Base-by-base conservation (phyloP, 2,797 vertebrate genomes). In the Pseudochaenichthys georgianus region DNA sequence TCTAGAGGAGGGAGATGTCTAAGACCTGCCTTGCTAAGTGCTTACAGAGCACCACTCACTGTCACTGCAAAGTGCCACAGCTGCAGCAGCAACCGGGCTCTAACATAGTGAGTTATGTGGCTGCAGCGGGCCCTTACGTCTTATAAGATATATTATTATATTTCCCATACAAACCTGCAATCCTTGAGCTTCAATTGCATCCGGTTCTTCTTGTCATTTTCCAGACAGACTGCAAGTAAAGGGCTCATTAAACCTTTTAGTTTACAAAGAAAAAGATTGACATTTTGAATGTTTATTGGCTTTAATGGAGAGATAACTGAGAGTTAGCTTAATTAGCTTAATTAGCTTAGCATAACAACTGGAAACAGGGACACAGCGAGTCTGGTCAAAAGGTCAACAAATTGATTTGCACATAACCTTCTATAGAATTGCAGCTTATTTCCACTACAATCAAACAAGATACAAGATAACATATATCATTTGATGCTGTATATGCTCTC, bases 11-110 rank as follows among this genome's bases (percentile, higher is more conserved):
- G 83, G 77, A 17, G 79, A 84, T 72, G 87, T 88, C 80, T 48
- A 21, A 46, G 75, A 82, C 85, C 85, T 87, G 82, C 80, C 81
- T 81, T 47, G 66, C 80, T 87, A 84, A 89, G 88, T 87, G 82
- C 80, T 85, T 73, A 54, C 67, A 63, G 85, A 83, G 75, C 84
- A 72, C 50, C 78, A 31, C 76, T 88, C 81, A 60, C 83, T 87
- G 90, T 87, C 88, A 87, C 61, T 6, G 81, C 64, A 63, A 80
- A 84, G 74, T 71, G 77, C 66, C 68, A 76, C 60, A 46, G 70
- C 54, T 67, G 70, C 67, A 64, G 72, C 42, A 15, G 52, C 48
- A 81, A 57, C 61, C 51, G 4, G 16, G 7, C 28, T 45, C 48
- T 21, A 64, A 80, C 58, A 59, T 19, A 23, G 64, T 76, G 61